These are phyloP conservation scores for Bathynomus jamesi DNA, from an alignment of 1,140 invertebrate species.

Conservation along the genomic window DNA sequence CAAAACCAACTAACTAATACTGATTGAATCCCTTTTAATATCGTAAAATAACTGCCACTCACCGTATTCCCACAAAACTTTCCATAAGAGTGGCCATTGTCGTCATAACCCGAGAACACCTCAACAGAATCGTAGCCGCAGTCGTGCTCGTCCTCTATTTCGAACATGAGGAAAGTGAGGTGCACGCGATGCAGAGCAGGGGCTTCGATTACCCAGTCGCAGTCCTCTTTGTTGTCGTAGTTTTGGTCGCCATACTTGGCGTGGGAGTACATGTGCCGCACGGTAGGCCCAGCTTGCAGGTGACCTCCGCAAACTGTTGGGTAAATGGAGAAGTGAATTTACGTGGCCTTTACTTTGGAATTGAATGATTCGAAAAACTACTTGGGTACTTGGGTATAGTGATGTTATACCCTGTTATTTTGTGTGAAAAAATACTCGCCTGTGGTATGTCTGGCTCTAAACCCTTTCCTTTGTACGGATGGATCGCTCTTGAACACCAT, in stretches of 20 bases:
- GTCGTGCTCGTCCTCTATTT: slow-evolving; percentile 82
- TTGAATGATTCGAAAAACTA: too few species aligned
- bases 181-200: slow-evolving; percentile 64
- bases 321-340: too few species aligned
- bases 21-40: too few species aligned
- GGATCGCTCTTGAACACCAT: slow-evolving; percentile 94
- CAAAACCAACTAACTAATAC: too few species aligned
- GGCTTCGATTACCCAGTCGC: slow-evolving; percentile 89
- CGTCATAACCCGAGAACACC: slow-evolving; percentile 77
- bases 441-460: slow-evolving; percentile 80
- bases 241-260: slow-evolving; percentile 80
- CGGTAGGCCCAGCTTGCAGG: slow-evolving; percentile 60
- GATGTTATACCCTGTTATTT: too few species aligned
- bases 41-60: slow-evolving; percentile 42
- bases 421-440: too few species aligned
- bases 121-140: slow-evolving; percentile 92
- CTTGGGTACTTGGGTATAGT: too few species aligned
- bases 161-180: slow-evolving; percentile 81
- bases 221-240: slow-evolving; percentile 80
- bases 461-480: slow-evolving; percentile 88
- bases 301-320: slow-evolving; percentile 83
- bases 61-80: slow-evolving; percentile 80
- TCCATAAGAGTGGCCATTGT: slow-evolving; percentile 66
- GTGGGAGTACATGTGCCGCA: slow-evolving; percentile 86
- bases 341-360: too few species aligned